Base-by-base conservation (phyloP, 2,888 invertebrate species). In the Standfussiana lucernea region DNA sequence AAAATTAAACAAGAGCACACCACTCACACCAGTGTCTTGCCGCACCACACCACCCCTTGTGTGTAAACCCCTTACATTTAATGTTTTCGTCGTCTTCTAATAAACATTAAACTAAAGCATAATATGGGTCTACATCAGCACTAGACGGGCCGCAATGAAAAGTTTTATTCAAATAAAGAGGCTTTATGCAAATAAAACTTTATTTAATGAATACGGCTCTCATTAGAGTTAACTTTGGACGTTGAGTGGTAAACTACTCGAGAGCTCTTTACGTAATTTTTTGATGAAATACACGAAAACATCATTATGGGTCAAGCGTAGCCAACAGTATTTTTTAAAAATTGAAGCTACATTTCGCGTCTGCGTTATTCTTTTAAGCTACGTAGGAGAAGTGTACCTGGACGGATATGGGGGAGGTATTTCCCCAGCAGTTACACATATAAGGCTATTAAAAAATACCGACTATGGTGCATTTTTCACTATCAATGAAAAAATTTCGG, bases 201-300 rank as follows among this genome's bases (percentile, higher is more conserved):
- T 59, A 76, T 85, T 85, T 81, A 67, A 85, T 85, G 82, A 85
- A 83, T 75, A 69, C 72, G 61, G 21, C 71, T 84, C 82, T 83
- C 85, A 76, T 83, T 83, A 81, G 32, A 76, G 69, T 72, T 35
- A 75, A 84, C 72, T 84, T 75, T 66, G 11, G 61, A 47, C 42
- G 47, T 35, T 21, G 69, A 76, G 47, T 66, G 35, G 47, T 28
- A 45, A 64, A 72, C 72, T 72, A 80, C 50, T 35, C 28, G 42
- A 62, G 42, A 37, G n/a, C 59, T 69, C 18, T 75, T 42, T 50
- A 50, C n/a, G 28, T 67, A 67, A 50, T 66, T 62, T 81, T 69
- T 74, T 65, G 53, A 68, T 62, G 80, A 84, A 61, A 66, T 65
- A n/a, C 42, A 69, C 66, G 70, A 71, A 69, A 80, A 76, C 28